phyloP scores from a whole-genome alignment of 2,113 vertebrate genomes.

The Spilogale gracilis region DNA sequence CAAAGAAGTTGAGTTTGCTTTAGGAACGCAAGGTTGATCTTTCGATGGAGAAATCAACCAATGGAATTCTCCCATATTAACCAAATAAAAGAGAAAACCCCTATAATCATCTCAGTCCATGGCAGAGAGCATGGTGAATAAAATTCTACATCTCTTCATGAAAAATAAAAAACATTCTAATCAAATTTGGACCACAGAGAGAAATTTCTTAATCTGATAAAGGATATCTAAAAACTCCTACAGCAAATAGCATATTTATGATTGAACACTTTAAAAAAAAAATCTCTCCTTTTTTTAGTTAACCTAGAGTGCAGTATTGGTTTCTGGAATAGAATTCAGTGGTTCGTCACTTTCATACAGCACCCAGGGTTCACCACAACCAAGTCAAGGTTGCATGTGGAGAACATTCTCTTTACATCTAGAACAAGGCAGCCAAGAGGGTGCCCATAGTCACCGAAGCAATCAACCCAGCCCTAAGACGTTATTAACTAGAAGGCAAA shows the following conservation, averaged over 20 bases:
- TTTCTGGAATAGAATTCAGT: neutral
- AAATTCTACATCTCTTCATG: neutral
- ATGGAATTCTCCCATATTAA: neutral
- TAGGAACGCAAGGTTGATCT: neutral
- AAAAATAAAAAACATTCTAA: neutral
- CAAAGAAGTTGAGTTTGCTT: neutral
- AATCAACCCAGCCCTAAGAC: fast-evolving
- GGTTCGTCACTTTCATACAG: neutral
- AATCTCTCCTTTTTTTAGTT: neutral
- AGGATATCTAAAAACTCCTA: neutral
- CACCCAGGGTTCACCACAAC: neutral
- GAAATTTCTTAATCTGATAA: neutral
- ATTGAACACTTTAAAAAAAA: neutral
- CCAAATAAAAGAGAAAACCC: neutral
- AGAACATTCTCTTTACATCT: neutral
- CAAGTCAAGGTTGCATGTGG: neutral
- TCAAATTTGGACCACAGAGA: neutral
- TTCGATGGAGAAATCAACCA: neutral
- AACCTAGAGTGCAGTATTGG: neutral
- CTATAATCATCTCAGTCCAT: neutral
- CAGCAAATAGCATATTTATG: neutral
- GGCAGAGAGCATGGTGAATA: neutral
- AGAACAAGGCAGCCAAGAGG: neutral
- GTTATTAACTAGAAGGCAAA: neutral
- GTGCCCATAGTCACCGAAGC: fast-evolving